phyloP scores from a whole-genome alignment of 2,113 vertebrate species.

The Argyrosomus japonicus region DNA sequence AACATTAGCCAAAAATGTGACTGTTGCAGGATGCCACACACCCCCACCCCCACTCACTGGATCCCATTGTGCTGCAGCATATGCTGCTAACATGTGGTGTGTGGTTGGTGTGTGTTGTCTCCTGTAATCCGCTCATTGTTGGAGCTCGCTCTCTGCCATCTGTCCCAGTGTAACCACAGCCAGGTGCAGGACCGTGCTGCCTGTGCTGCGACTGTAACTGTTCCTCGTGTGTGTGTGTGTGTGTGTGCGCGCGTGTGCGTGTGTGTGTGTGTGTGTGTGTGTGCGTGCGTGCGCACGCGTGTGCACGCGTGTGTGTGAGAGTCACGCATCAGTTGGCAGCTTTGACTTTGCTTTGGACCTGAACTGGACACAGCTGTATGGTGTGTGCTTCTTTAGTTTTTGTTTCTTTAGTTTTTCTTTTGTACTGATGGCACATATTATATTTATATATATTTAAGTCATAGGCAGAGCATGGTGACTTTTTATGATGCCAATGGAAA shows the following conservation, averaged over 20 bases:
- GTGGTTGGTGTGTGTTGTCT: constrained; percentile 50
- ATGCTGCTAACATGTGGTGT: constrained; percentile 61
- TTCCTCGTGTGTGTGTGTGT: constrained; percentile 16
- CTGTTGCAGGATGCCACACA: constrained; percentile 1
- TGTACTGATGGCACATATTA: too few relatives aligned
- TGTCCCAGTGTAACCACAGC: constrained; percentile 75
- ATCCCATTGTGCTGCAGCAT: constrained; percentile 61
- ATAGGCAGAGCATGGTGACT: too few relatives aligned
- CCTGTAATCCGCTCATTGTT: constrained; percentile 49
- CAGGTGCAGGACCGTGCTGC: constrained; percentile 61
- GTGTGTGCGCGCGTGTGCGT: constrained; percentile 7
- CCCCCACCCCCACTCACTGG: constrained; percentile 12
- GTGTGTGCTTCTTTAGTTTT: too few relatives aligned
- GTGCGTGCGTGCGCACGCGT: neutral
- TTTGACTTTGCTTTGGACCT: too few relatives aligned
- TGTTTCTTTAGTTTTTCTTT: too few relatives aligned
- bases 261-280: neutral
- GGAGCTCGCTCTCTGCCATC: constrained; percentile 71
- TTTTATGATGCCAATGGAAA: too few relatives aligned
- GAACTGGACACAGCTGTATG: too few relatives aligned
- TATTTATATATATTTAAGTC: too few relatives aligned
- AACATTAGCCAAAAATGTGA: neutral
- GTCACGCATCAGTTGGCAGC: too few relatives aligned
- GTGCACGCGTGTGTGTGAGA: neutral
- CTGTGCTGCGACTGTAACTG: constrained; percentile 62